Evolutionary conservation across 2,888 invertebrate genomes (phyloP).

Genomic region (Lordiphosa fenestrarum): DNA sequence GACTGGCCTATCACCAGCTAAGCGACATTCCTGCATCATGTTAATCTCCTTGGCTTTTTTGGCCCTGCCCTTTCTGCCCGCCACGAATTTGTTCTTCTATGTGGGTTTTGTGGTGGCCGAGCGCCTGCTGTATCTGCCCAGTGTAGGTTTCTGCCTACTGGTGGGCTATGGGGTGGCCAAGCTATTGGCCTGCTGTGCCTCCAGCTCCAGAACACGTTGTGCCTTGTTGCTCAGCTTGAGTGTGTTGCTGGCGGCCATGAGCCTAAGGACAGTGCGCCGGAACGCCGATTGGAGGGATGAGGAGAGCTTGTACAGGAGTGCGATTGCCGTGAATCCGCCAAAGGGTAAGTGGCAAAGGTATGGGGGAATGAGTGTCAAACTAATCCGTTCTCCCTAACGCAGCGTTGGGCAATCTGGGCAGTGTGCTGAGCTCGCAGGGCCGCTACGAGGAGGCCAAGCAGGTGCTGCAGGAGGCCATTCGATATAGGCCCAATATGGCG

Average conservation of each 20-base stretch:
- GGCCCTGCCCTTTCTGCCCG: slow-evolving; percentile 95
- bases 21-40: slow-evolving; percentile 74
- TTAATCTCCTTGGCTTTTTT: slow-evolving; percentile 88
- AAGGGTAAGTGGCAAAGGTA: slow-evolving; percentile 86
- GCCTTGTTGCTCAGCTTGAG: slow-evolving; percentile 79
- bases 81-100: slow-evolving; percentile 97
- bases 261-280: slow-evolving; percentile 88
- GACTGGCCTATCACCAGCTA: slow-evolving; percentile 34
- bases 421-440: slow-evolving; percentile 94
- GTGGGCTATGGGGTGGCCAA: slow-evolving; percentile 87
- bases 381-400: slow-evolving; percentile 61
- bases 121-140: slow-evolving; percentile 96
- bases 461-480: slow-evolving; percentile 94
- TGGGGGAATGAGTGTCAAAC: background rate
- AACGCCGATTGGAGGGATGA: slow-evolving; percentile 96
- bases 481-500: slow-evolving; percentile 97
- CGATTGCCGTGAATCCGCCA: slow-evolving; percentile 96
- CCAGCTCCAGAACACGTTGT: slow-evolving; percentile 76
- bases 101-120: slow-evolving; percentile 99
- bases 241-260: slow-evolving; percentile 85
- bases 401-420: slow-evolving; percentile 98
- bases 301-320: slow-evolving; percentile 94
- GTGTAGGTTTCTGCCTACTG: slow-evolving; percentile 95
- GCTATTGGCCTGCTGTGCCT: slow-evolving; percentile 61
- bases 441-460: slow-evolving; percentile 93